A percentile compares a stretch with the other conserved stretches of the same genome.
These are phyloP conservation scores for Dasypolia templi DNA, from an alignment of 2,888 invertebrate species.

Conservation along the genomic window DNA sequence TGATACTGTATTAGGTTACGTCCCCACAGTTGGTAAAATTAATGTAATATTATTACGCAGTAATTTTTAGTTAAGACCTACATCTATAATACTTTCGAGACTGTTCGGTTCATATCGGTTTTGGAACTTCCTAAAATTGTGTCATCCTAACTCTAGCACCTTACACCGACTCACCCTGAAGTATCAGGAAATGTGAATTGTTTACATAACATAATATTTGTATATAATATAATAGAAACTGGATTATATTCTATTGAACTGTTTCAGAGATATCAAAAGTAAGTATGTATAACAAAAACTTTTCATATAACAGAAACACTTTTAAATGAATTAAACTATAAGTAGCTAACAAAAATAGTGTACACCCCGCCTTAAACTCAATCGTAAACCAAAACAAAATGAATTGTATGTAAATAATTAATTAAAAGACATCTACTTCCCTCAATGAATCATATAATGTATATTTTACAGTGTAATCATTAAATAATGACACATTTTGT, in stretches of 20 bases:
- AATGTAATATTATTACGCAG: constrained; percentile 9
- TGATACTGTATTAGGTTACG: constrained; percentile 21
- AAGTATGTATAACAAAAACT: too few species aligned
- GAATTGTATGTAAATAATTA: constrained; percentile 34
- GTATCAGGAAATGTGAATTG: neutral
- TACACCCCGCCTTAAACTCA: constrained; percentile 11
- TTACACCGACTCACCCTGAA: neutral
- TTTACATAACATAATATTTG: too few species aligned
- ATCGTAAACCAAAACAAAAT: constrained; percentile 20
- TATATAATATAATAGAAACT: too few species aligned
- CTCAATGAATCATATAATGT: constrained; percentile 53
- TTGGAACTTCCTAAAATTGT: neutral
- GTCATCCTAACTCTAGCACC: too few species aligned
- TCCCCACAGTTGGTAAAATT: constrained; percentile 2
- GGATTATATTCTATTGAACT: too few species aligned
- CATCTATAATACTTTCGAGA: neutral
- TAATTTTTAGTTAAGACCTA: neutral
- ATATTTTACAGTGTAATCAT: constrained; percentile 20
- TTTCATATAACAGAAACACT: too few species aligned
- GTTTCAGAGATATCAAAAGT: too few species aligned
- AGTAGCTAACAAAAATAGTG: constrained; percentile 9
- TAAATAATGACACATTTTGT: constrained; percentile 35
- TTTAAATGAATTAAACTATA: neutral
- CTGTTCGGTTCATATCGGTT: neutral
- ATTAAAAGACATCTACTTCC: constrained; percentile 42